Evolutionary conservation across 2,113 vertebrate species (phyloP), one percentile per base, ranked within the genome.

Genomic region (Podarcis muralis): DNA sequence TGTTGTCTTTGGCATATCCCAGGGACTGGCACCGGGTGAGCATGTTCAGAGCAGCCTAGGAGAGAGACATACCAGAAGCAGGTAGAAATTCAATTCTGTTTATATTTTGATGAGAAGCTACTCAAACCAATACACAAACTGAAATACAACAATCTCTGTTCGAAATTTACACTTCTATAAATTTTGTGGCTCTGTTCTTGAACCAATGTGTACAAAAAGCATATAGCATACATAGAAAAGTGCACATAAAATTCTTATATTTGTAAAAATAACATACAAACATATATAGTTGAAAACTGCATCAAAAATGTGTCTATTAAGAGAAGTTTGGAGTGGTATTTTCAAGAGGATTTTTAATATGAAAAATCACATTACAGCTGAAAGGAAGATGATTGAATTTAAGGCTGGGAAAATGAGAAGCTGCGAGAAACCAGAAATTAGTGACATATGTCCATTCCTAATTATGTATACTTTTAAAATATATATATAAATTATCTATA

Each of bases 21-120:
- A 93, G 27, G 40, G 82, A 88, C 72, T 93, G 90, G 87, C 93
- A 94, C 80, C 5, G 85, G 75, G 83, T 87, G 27, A 94, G 90
- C 88, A 92, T 92, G 65, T 95, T 95, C 43, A 91, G 91, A 40
- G 91, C 79, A 88, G 92, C 93, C 95, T 95, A 83, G 0, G 37
- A 48, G 53, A 27, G 74, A 87, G 30, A 90, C 6, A 75, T 23
- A 20, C 13, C 48, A 18, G 68, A 23, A 2, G 16, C 57, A 83
- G 43, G 11, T 16, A 20, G n/a, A 4, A 72, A 13, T 13, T n/a
- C 30, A 72, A 2, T 11, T 53, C 48, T 53, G 48, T 53, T 53
- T 53, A 2, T 9, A 53, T 12, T 53, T 53, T 53, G 48, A 53
- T 53, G 48, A 53, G 48, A 53, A 53, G 48, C 48, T 53, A 53